A percentile compares a stretch with the other conserved stretches of the same genome.
These are phyloP conservation scores for Cherax destructor DNA, from an alignment of 1,140 invertebrate genomes.

Conservation along the genomic window DNA sequence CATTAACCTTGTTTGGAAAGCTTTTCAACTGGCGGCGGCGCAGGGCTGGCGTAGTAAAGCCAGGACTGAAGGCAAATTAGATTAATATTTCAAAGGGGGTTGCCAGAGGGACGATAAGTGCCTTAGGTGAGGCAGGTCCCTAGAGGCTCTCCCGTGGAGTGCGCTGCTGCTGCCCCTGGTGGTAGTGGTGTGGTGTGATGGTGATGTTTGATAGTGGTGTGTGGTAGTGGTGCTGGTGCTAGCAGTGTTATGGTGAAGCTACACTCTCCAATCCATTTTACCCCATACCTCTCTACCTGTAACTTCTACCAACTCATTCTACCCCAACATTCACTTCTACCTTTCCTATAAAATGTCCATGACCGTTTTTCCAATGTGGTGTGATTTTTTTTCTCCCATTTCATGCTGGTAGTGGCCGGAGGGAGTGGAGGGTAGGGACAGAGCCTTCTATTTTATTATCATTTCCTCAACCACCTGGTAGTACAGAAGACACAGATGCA, in stretches of 20 bases:
- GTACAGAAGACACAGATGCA: too few relatives aligned
- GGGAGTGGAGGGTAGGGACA: too few relatives aligned
- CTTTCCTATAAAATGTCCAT: too few relatives aligned
- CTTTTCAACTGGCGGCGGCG: slow-evolving; percentile 60
- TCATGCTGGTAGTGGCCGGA: too few relatives aligned
- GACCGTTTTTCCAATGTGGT: too few relatives aligned
- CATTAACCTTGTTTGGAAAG: slow-evolving; percentile 62
- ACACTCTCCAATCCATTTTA: too few relatives aligned
- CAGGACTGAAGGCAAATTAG: slow-evolving; percentile 64
- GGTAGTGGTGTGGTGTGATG: not conserved
- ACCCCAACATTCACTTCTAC: too few relatives aligned
- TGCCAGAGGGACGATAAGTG: slow-evolving; percentile 66
- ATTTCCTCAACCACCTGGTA: too few relatives aligned
- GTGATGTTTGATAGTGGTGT: not conserved
- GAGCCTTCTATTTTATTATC: too few relatives aligned
- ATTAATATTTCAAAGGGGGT: slow-evolving; percentile 65
- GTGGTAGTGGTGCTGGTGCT: not conserved
- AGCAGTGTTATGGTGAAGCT: not conserved
- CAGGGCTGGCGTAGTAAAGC: slow-evolving; percentile 53
- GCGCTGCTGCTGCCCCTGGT: slow-evolving; percentile 4
- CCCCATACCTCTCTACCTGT: too few relatives aligned
- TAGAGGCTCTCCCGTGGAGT: slow-evolving; percentile 38
- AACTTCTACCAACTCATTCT: too few relatives aligned
- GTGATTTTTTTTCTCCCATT: too few relatives aligned
- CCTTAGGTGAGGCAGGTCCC: slow-evolving; percentile 59